Conservation (phyloP, 2,113 vertebrate genomes). For the Strix uralensis region DNA sequence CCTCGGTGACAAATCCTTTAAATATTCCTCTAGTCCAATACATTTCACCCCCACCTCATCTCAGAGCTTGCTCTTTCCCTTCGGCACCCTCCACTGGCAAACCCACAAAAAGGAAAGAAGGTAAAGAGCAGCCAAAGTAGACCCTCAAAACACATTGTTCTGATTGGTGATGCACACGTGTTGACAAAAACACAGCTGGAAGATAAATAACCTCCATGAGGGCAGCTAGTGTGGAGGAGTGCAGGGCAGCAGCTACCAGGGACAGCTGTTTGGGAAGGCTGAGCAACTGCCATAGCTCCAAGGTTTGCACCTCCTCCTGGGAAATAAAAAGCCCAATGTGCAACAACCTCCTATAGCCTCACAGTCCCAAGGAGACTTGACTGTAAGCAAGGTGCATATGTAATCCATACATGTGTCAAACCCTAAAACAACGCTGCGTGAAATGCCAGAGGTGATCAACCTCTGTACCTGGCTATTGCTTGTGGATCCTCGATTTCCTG, state of each 20-base stretch:
- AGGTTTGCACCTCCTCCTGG: background rate
- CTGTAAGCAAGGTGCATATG: background rate
- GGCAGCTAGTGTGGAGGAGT: fast-evolving
- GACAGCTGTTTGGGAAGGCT: background rate
- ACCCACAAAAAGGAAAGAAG: background rate
- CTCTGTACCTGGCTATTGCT: fast-evolving
- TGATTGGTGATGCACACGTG: background rate
- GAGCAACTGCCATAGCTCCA: background rate
- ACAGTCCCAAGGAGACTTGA: background rate
- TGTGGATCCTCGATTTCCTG: background rate
- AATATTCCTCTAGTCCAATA: background rate
- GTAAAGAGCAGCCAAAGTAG: background rate
- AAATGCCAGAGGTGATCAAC: background rate
- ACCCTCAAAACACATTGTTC: background rate
- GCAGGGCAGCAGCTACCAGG: background rate
- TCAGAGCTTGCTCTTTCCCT: background rate
- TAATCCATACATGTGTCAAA: background rate
- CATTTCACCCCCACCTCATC: background rate
- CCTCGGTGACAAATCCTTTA: background rate
- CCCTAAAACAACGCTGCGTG: background rate
- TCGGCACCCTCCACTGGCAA: background rate
- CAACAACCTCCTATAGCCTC: background rate
- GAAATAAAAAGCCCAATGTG: background rate
- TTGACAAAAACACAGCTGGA: background rate
- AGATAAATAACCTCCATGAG: background rate